Evolutionary conservation across 2,888 invertebrate species (phyloP), one percentile per base, ranked within the genome.

Genomic region (Pheosia gnoma): DNA sequence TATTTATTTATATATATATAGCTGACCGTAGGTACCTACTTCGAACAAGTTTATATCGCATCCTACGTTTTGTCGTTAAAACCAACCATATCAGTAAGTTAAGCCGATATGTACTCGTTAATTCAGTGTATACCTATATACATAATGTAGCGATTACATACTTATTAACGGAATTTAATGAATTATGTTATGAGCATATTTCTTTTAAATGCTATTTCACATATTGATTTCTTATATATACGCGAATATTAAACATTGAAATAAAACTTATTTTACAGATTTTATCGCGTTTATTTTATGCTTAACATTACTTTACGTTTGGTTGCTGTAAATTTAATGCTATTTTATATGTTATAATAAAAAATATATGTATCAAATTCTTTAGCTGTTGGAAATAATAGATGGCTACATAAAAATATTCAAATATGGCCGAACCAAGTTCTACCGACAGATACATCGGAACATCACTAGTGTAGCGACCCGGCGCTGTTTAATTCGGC

Each of bases 401-500:
- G 25, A 25, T 25, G 25, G 25, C 25, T 25, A 25, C 25, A 25
- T 25, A 25, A 25, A 25, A 25, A 25, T 25, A 2, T 25, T 25
- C 2, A 25, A 25, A 25, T 25, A 0, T 25, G 0, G 25, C 2
- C 25, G 25, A 25, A 25, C 25, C 25, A 25, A 25, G 25, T 25
- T 25, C 25, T 25, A 25, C 2, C 25, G 25, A 25, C 2, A 25
- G 25, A 25, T 25, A 2, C 25, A 25, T 2, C 25, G 2, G 0
- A 25, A 25, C 25, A 25, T 0, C 25, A 25, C 25, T 25, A 25
- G 25, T 25, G 25, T 25, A 25, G 25, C 25, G 25, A 72, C 72
- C 74, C 74, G 67, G 80, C 81, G 80, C 78, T 81, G 85, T 75
- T 82, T 79, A 85, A 85, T 84, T 84, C 83, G 83, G 79, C 87